Percentiles rank a stretch among this genome's conserved stretches.
Evolutionary conservation across 2,113 vertebrate genomes (phyloP).

Genomic region (Neodon shergylaensis): DNA sequence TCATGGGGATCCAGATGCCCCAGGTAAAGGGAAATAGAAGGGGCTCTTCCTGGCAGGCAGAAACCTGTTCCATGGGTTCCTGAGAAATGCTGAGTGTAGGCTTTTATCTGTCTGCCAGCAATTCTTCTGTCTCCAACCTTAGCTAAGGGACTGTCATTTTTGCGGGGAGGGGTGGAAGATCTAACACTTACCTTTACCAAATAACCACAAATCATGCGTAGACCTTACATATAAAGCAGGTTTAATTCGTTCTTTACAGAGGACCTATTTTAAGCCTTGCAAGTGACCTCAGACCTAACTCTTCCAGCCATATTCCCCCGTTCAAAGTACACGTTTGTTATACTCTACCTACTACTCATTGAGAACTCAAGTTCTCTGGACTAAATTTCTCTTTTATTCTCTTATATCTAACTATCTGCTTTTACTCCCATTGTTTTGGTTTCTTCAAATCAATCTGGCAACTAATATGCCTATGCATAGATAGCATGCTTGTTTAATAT

Average conservation of each 20-base stretch:
- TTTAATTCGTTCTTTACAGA: neutral
- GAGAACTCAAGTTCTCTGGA: neutral
- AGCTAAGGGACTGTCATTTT: neutral
- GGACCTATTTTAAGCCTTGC: neutral
- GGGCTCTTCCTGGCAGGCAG: neutral
- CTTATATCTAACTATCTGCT: neutral
- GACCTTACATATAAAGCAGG: neutral
- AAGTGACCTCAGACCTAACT: neutral
- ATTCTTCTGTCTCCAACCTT: neutral
- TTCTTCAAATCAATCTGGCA: neutral
- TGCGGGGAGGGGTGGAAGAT: neutral
- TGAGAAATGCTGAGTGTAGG: neutral
- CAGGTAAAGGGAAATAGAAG: neutral
- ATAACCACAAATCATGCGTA: neutral
- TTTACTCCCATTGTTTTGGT: neutral
- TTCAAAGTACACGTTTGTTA: conserved; percentile 15
- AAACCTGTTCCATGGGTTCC: neutral
- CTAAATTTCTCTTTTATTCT: neutral
- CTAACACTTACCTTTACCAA: neutral
- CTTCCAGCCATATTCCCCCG: neutral
- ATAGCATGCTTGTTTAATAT: neutral
- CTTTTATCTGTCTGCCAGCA: neutral
- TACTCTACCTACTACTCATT: neutral
- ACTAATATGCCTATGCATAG: neutral
- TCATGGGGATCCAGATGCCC: neutral